phyloP scores from a whole-genome alignment of 2,888 invertebrate genomes.

The Xylophagus ater region DNA sequence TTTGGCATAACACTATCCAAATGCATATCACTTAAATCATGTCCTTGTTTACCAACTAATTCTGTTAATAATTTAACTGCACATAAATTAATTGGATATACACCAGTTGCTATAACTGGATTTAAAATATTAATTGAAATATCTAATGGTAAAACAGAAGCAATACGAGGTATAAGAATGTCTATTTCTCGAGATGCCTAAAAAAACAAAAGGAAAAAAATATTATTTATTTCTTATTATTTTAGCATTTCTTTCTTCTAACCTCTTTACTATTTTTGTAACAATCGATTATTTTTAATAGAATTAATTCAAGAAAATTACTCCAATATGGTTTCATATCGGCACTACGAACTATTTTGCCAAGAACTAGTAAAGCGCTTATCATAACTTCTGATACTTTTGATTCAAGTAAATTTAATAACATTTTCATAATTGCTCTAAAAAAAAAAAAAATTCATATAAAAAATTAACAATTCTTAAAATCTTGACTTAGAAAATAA shows the following conservation, averaged over 20 bases:
- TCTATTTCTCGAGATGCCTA: conserved; percentile 78
- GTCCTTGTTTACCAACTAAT: conserved; percentile 64
- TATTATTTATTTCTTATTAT: conserved; percentile 5
- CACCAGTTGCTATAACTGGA: conserved; percentile 80
- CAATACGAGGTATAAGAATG: conserved; percentile 62
- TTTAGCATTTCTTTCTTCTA: conserved; percentile 11
- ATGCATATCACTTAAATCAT: conserved; percentile 60
- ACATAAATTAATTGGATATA: conserved; percentile 78
- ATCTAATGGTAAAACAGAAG: conserved; percentile 68
- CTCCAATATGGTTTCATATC: conserved; percentile 69
- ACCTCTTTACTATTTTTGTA: conserved; percentile 64
- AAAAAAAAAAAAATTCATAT: conserved; percentile 19
- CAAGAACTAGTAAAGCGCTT: conserved; percentile 66
- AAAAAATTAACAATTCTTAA: conserved; percentile 2
- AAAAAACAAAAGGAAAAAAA: conserved; percentile 4
- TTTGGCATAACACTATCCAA: conserved; percentile 77
- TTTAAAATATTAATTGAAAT: conserved; percentile 54
- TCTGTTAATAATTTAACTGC: conserved; percentile 86
- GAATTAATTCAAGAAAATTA: conserved; percentile 81
- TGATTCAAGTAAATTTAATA: conserved; percentile 57
- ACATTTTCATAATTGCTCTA: conserved; percentile 60
- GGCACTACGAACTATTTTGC: conserved; percentile 72
- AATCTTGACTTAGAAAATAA: no score
- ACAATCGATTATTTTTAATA: conserved; percentile 78
- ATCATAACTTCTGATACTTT: conserved; percentile 53